Base-by-base conservation (phyloP, 2,888 invertebrate species). In the Harpalus rubripes region DNA sequence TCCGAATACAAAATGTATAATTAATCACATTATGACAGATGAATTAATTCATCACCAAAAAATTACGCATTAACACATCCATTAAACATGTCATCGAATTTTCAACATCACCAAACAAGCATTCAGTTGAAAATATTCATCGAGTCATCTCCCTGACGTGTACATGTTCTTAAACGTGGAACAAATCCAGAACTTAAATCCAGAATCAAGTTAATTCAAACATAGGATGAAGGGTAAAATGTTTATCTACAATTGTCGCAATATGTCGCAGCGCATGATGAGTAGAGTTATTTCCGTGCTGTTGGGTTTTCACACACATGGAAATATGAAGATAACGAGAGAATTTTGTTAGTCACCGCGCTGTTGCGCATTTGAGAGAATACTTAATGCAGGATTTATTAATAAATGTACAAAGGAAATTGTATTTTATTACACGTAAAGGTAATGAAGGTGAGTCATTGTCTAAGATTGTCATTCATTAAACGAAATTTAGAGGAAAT, bases 301-400 rank as follows among this genome's bases (percentile, higher is more conserved):
- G 26, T 12, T 16, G 78, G 56, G 58, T 78, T 78, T 78, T 78
- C 56, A 56, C 76, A 44, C 74, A 56, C 8, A 58, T 78, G 78
- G 78, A 78, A 78, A 58, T 78, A 32, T 76, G 15, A 52, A 78
- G 78, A 78, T 78, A 58, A 78, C 56, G 12, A 58, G 78, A 56
- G 26, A 68, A 78, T 78, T 78, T 78, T 56, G 58, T 78, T 78
- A 78, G 78, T 78, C 78, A 78, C 56, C 52, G 18, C 63, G 26
- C 63, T 68, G 39, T 32, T 68, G 68, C 68, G 39, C 39, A 68
- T 32, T 39, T 68, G 8, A 52, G 44, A 52, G 10, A 52, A 32
- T 32, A 32, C 32, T 32, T 32, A 32, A 52, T 52, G 44, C 44
- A 52, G 44, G 12, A 52, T 32, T 32, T 32, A 32, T 12, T 52